Conservation (phyloP, 2,888 invertebrate species). For the Laothoe populi region DNA sequence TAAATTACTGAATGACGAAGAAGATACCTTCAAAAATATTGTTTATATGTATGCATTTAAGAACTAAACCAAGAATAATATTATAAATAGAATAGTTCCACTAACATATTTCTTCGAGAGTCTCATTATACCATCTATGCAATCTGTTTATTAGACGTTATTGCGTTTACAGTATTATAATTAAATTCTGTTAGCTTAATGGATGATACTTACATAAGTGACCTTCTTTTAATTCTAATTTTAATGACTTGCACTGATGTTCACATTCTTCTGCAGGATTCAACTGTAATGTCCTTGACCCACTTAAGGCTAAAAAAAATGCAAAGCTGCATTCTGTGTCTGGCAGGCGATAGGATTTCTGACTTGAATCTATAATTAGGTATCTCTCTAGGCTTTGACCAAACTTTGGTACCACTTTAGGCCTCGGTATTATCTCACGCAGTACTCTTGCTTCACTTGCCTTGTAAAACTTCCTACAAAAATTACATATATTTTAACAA, state of each 20-base stretch:
- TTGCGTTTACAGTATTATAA: too few species aligned
- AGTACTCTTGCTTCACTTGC: conserved; percentile 90
- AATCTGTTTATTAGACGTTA: too few species aligned
- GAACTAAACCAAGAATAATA: too few species aligned
- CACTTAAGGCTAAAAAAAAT: conserved; percentile 89
- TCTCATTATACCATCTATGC: too few species aligned
- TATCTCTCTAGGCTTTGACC: conserved; percentile 92
- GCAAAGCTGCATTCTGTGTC: conserved; percentile 93
- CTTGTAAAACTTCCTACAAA: conserved; percentile 90
- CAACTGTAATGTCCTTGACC: conserved; percentile 89
- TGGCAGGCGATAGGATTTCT: conserved; percentile 88
- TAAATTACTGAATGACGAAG: too few species aligned
- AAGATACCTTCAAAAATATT: too few species aligned
- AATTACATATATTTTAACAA: too few species aligned
- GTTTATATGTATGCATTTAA: too few species aligned
- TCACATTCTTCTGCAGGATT: conserved; percentile 91
- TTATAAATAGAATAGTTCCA: too few species aligned
- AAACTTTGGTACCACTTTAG: conserved; percentile 88
- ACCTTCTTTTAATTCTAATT: conserved; percentile 88
- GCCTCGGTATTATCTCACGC: conserved; percentile 89
- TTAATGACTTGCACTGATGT: conserved; percentile 88
- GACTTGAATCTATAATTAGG: conserved; percentile 89
- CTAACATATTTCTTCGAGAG: too few species aligned
- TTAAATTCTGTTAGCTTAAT: too few species aligned
- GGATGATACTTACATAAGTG: conserved; percentile 89